Base-by-base conservation (phyloP, 2,113 vertebrate species). In the Brachionichthys hirsutus region DNA sequence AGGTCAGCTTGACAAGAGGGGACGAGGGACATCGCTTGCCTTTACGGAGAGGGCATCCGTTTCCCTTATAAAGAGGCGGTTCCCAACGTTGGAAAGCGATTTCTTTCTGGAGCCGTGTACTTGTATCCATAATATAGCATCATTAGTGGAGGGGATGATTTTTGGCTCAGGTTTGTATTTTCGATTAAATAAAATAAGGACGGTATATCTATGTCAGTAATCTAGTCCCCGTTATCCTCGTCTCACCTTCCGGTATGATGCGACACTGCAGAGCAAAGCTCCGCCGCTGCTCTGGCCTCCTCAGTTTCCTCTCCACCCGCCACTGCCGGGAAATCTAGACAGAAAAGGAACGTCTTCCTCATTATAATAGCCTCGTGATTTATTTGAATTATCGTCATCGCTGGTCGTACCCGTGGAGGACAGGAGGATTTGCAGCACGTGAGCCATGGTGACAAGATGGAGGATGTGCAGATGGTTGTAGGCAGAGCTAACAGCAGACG, bases 381-480 rank as follows among this genome's bases (percentile, higher is more conserved):
- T 12, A 69, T 3, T 16, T 24, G 9, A 34, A 13, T 12, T 2
- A 30, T 30, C 19, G 6, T 12, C 1, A 1, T 8, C 12, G 14
- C 2, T 46, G 48, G 44, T 45, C 34, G 41, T 85, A 92, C 92
- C 92, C 66, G 86, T 57, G 47, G 90, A 87, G 30, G 92, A 92
- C 56, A 99, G 62, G 53, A 98, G 82, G 0, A 99, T 89, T 88
- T 99, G 97, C 50, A 92, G 74, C 38, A 98, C 82, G 36, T 98
- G 96, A 45, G 94, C 94, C 94, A 98, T 93, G 13, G 95, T 99
- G 78, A 97, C 87, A 89, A 99, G 87, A 70, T 94, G 95, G 68
- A 99, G 89, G 85, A 98, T 91, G 89, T 98, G 92, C 63, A 98
- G 91, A 61, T 99, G 91, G 83, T 95, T 98, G 85, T 94, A 98